These are phyloP conservation scores for Tryphoninae sp. DNA, from an alignment of 2,888 invertebrate genomes.

Conservation along the genomic window DNA sequence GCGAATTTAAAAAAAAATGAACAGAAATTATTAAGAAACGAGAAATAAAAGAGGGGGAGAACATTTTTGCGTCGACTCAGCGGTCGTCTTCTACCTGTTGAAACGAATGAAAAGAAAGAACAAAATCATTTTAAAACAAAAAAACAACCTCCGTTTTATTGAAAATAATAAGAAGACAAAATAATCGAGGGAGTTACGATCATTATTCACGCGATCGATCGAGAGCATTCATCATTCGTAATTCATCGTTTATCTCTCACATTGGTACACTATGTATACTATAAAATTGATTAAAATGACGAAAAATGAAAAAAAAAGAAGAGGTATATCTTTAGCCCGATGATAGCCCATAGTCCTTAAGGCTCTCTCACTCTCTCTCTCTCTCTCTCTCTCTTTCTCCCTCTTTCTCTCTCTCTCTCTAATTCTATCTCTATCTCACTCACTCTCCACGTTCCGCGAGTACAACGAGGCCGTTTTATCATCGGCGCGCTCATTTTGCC, in stretches of 20 bases:
- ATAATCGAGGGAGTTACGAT: slow-evolving; percentile 36
- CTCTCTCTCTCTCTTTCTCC: slow-evolving; percentile 17
- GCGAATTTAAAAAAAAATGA: not conserved
- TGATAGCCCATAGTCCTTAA: slow-evolving; percentile 44
- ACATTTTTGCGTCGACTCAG: too few relatives aligned
- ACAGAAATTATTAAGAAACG: not conserved
- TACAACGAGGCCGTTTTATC: slow-evolving; percentile 30
- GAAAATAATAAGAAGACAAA: slow-evolving; percentile 7
- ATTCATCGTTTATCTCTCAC: slow-evolving; percentile 19
- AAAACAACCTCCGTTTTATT: not conserved
- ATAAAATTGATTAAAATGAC: slow-evolving; percentile 34
- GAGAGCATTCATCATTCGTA: slow-evolving; percentile 28
- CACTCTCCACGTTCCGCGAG: slow-evolving; percentile 18
- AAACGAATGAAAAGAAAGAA: slow-evolving; percentile 9
- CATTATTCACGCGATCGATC: slow-evolving; percentile 44
- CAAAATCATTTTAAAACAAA: slow-evolving; percentile 24
- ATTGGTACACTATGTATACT: slow-evolving; percentile 18
- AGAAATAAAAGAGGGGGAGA: slow-evolving; percentile 1
- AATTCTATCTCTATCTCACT: slow-evolving; percentile 15
- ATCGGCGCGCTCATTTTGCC: slow-evolving; percentile 46
- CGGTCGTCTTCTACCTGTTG: not conserved
- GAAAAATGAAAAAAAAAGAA: slow-evolving; percentile 6
- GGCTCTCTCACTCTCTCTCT: slow-evolving; percentile 32
- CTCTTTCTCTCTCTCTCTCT: slow-evolving; percentile 22
- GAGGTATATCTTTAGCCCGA: slow-evolving; percentile 24